These are phyloP conservation scores for Melanitta fusca DNA, from an alignment of 2,797 vertebrate species.

Conservation along the genomic window DNA sequence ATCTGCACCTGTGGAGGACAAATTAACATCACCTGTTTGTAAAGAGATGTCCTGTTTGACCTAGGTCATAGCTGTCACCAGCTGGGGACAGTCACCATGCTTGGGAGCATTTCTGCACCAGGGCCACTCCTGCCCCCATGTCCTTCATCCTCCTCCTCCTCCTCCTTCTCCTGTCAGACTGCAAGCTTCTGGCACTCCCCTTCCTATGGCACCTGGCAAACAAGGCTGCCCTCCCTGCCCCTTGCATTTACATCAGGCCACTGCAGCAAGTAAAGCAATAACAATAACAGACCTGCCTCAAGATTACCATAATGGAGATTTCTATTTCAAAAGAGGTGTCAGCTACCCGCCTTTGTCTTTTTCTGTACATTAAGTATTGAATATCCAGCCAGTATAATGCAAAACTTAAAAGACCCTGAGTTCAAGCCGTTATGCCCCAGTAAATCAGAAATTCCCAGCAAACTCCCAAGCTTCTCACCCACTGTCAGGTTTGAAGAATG, in stretches of 20 bases:
- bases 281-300: neutral
- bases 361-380: constrained; percentile 41
- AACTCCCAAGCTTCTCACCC: neutral
- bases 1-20: neutral
- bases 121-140: neutral
- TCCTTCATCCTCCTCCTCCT: neutral
- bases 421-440: neutral
- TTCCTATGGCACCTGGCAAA: neutral
- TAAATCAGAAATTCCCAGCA: neutral
- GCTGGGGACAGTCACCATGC: neutral
- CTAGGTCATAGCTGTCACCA: neutral
- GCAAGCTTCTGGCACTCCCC: rapidly evolving
- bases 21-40: neutral
- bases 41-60: neutral
- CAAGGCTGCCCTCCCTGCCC: rapidly evolving
- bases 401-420: neutral
- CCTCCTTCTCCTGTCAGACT: neutral
- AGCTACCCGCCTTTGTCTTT: constrained; percentile 9
- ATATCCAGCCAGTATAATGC: neutral
- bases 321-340: neutral
- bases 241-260: neutral
- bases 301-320: neutral
- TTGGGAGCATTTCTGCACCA: neutral
- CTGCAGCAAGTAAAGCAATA: neutral
- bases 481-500: neutral